phyloP scores from a whole-genome alignment of 1,140 invertebrate genomes.

The Saxidomus purpurata region DNA sequence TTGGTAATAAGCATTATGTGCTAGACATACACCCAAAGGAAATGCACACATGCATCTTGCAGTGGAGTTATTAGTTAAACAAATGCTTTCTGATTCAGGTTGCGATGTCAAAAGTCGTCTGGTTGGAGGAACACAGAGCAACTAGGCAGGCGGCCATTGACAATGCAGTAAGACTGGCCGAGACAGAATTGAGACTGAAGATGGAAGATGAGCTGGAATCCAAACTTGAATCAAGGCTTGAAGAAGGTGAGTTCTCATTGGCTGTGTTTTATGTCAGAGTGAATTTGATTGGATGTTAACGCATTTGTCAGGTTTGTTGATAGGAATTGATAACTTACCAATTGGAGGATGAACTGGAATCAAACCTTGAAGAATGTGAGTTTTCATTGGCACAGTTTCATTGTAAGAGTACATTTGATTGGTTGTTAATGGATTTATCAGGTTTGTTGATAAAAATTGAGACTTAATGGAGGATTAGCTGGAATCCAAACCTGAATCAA shows the following conservation, averaged over 20 bases:
- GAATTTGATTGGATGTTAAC: conserved; percentile 3
- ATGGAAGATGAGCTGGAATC: conserved; percentile 72
- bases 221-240: conserved; percentile 69
- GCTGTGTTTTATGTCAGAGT: not conserved
- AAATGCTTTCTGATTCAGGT: conserved; percentile 62
- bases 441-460: no score
- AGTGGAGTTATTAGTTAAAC: no score
- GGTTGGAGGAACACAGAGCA: conserved; percentile 78
- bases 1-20: no score
- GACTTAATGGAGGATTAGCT: no score
- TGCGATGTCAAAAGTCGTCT: conserved; percentile 74
- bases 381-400: conserved; percentile 18
- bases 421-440: no score
- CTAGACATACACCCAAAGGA: no score
- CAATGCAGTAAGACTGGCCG: conserved; percentile 73
- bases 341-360: not conserved
- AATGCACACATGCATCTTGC: no score
- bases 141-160: conserved; percentile 75
- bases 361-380: no score
- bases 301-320: not conserved
- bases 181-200: conserved; percentile 65
- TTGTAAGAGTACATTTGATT: no score
- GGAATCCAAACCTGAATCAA: not conserved
- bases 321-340: not conserved
- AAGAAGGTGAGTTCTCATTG: conserved; percentile 70